Base-by-base conservation (phyloP, 1,140 invertebrate genomes). In the Holotrichia oblita region DNA sequence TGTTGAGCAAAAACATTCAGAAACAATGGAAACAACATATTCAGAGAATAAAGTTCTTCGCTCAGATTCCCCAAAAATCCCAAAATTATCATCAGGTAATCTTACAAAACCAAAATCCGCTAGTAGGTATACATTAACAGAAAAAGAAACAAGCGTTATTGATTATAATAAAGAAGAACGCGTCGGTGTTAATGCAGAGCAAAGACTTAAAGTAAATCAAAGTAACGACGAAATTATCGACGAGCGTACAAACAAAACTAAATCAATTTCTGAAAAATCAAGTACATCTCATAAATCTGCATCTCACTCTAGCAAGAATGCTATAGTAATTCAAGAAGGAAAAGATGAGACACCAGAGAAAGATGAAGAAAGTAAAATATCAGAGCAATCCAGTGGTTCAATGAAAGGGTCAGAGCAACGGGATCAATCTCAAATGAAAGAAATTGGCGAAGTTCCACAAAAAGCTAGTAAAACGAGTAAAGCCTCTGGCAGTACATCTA, bases 81-180 rank as follows among this genome's bases (percentile, higher is more conserved):
- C 61, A 2, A 69, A 69, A 10, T 69, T 34, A 10, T 69, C 61
- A 20, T 10, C n/a, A 17, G 44, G 44, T 3, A 17, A 48, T 48
- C 10, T 48, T 14, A 10, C 44, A 17, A 48, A 48, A 48, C 61
- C 61, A 20, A 69, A 69, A 69, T 69, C 61, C 7, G 61, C 61
- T 9, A 69, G 61, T 22, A 69, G 27, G 24, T 69, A 69, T 27
- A 69, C 61, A 14, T 14, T 69, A 34, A 69, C 61, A 24, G 61
- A 69, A 34, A 69, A 22, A 27, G 61, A 27, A 24, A 69, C 61
- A 27, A 27, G 22, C 24, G 22, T 69, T 7, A 27, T 34, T 20
- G 20, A 24, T 69, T 69, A n/a, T 12, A 24, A 20, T 27, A 69
- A 69, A 69, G 22, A 69, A 69, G 27, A 69, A 27, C 27, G 20